Evolutionary conservation across 2,113 vertebrate genomes (phyloP).

Genomic region (Rhea pennata): DNA sequence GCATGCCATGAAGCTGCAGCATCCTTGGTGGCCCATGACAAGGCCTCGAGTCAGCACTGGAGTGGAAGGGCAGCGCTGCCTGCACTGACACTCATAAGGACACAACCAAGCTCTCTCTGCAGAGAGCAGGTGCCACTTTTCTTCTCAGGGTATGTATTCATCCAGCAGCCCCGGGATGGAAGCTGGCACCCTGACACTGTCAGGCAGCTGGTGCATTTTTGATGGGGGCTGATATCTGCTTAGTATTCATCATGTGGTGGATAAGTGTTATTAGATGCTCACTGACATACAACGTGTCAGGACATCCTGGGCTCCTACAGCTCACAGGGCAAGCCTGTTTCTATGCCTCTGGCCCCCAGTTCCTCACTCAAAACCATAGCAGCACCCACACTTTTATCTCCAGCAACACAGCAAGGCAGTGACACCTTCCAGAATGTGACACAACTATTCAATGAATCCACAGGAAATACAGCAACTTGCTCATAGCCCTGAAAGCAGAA

Average conservation of each 20-base stretch:
- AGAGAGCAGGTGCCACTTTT: not conserved
- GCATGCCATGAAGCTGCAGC: not conserved
- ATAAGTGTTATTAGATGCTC: not conserved
- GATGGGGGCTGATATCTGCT: not conserved
- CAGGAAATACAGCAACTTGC: not conserved
- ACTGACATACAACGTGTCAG: accelerated
- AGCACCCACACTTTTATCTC: not conserved
- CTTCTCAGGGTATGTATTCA: not conserved
- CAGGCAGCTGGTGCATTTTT: not conserved
- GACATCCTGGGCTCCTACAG: not conserved
- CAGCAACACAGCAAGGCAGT: not conserved
- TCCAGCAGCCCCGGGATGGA: not conserved
- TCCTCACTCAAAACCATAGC: not conserved
- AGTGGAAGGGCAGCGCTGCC: not conserved
- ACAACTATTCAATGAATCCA: not conserved
- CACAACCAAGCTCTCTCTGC: accelerated
- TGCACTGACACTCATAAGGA: not conserved
- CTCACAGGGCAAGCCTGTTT: not conserved
- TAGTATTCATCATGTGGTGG: not conserved
- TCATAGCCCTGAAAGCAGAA: not conserved
- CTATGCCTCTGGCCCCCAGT: not conserved
- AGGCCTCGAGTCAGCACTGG: not conserved
- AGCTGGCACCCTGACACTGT: not conserved
- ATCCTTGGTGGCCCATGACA: not conserved
- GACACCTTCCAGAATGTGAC: not conserved